These are phyloP conservation scores for Cichlasoma orientale DNA, from an alignment of 2,797 vertebrate genomes.

Conservation along the genomic window DNA sequence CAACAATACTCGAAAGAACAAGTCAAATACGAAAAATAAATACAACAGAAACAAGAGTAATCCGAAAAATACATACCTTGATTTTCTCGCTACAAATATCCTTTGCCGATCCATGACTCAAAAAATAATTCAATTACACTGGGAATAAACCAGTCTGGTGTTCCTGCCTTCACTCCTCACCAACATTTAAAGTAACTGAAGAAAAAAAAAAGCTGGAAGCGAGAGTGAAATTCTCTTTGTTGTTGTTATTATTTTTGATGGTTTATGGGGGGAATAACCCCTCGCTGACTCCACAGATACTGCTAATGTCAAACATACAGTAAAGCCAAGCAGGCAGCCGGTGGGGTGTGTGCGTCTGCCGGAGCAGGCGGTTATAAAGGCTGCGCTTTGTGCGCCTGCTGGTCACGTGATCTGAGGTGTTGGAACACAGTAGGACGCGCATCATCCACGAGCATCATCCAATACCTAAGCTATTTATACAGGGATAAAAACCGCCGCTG, in stretches of 20 bases:
- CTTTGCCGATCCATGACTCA: constrained; percentile 28
- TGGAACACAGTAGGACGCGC: constrained; percentile 32
- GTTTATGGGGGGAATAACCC: background rate
- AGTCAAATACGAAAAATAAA: background rate
- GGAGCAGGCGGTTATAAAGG: constrained; percentile 51
- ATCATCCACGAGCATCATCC: constrained; percentile 25
- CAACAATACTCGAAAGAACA: background rate
- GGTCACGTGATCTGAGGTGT: constrained; percentile 73
- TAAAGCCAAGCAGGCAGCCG: constrained; percentile 25
- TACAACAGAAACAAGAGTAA: background rate
- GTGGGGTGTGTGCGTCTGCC: constrained; percentile 26
- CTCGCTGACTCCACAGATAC: constrained; percentile 8
- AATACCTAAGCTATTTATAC: constrained; percentile 8
- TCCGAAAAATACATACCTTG: constrained; percentile 51
- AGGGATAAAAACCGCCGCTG: constrained; percentile 2
- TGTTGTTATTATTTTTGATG: constrained; percentile 3
- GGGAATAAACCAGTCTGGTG: background rate
- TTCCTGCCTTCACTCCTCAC: background rate
- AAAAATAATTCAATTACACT: background rate
- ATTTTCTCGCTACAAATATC: constrained; percentile 24
- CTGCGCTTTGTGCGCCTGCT: constrained; percentile 59
- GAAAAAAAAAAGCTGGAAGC: background rate
- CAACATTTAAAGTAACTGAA: background rate
- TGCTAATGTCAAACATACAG: constrained; percentile 29
- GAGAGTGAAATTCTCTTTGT: background rate